phyloP scores from a whole-genome alignment of 2,888 invertebrate genomes.

The Anaspis maculata region DNA sequence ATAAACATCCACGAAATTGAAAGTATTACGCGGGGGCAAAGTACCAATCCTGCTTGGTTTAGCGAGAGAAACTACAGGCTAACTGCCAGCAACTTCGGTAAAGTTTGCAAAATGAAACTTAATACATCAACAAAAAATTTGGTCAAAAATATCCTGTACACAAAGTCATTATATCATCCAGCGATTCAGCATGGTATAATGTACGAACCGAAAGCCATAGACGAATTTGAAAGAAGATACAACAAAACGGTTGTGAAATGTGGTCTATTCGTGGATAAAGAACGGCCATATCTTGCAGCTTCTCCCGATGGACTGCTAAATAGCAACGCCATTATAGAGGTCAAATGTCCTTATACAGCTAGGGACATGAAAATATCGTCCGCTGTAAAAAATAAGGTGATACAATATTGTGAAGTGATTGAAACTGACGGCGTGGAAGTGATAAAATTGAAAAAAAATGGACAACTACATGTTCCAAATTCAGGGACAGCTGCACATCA shows the following conservation, averaged over 20 bases:
- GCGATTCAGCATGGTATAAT: conserved; percentile 9
- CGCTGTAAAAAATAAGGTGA: background rate
- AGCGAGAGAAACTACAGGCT: background rate
- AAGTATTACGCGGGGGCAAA: background rate
- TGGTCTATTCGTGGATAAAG: conserved; percentile 23
- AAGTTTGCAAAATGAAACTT: background rate
- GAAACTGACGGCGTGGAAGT: background rate
- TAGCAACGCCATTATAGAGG: conserved; percentile 18
- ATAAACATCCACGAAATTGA: background rate
- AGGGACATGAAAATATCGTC: conserved; percentile 6
- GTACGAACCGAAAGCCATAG: conserved; percentile 8
- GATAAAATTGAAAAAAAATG: conserved; percentile 1
- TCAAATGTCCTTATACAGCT: conserved; percentile 18
- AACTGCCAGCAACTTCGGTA: conserved; percentile 1
- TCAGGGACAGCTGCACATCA: conserved; percentile 3
- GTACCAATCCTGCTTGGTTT: background rate
- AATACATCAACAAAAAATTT: background rate
- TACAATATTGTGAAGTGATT: conserved; percentile 1
- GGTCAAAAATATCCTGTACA: conserved; percentile 1
- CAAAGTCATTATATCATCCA: background rate
- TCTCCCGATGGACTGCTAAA: conserved; percentile 21
- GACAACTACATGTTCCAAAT: conserved; percentile 2
- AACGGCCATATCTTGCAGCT: conserved; percentile 17
- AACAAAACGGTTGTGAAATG: conserved; percentile 13
- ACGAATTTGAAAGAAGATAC: conserved; percentile 7